phyloP scores from a whole-genome alignment of 2,888 invertebrate genomes.

The Dynastes maya region DNA sequence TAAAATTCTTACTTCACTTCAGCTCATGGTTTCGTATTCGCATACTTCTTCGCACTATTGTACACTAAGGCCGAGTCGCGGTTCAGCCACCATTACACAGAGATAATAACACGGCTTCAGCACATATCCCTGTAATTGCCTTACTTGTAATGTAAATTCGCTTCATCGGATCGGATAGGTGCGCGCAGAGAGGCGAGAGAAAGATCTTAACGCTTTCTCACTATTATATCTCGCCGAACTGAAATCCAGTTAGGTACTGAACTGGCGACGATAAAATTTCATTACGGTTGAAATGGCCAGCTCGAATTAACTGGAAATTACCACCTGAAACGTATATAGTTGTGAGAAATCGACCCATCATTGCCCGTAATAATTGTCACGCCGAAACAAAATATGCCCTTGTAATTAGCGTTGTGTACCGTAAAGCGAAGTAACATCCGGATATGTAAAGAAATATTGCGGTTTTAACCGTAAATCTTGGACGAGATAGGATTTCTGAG shows the following conservation, averaged over 20 bases:
- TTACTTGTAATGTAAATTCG: constrained; percentile 56
- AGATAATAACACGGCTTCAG: constrained; percentile 64
- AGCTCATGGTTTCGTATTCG: background rate
- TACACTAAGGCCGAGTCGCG: constrained; percentile 61
- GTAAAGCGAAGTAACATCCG: background rate
- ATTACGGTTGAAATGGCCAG: constrained; percentile 45
- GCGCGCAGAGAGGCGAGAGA: constrained; percentile 31
- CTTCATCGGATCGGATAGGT: constrained; percentile 15
- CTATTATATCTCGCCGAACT: constrained; percentile 45
- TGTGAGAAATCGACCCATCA: constrained; percentile 12
- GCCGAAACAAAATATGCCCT: background rate
- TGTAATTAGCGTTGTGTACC: background rate
- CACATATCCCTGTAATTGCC: constrained; percentile 66
- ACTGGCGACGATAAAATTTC: constrained; percentile 52
- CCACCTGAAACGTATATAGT: constrained; percentile 37
- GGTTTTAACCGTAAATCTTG: too few species aligned
- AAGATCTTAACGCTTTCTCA: constrained; percentile 53
- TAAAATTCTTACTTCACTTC: too few species aligned
- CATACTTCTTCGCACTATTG: background rate
- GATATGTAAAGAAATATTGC: too few species aligned
- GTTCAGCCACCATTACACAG: constrained; percentile 60
- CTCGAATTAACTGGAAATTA: constrained; percentile 43
- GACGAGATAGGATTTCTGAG: too few species aligned
- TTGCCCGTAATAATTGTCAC: constrained; percentile 31
- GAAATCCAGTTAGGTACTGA: constrained; percentile 49